These are phyloP conservation scores for Etheostoma spectabile DNA, from an alignment of 2,113 vertebrate species.

Conservation along the genomic window DNA sequence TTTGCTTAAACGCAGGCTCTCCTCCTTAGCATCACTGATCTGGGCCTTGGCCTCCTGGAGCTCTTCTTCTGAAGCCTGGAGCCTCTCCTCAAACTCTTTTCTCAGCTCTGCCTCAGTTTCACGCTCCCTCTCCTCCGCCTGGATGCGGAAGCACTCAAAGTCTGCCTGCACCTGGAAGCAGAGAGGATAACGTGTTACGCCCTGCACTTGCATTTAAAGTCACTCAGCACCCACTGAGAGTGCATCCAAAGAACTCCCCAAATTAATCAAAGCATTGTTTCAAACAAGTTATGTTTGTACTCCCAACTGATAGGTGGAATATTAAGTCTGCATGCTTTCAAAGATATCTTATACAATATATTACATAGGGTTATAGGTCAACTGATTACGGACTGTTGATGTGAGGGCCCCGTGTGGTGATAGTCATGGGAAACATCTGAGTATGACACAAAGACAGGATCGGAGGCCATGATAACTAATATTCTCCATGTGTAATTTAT, in stretches of 20 bases:
- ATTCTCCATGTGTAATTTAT: no score
- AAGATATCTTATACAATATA: no score
- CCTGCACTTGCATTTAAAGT: neutral
- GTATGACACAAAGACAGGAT: no score
- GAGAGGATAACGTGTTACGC: slow-evolving; percentile 3
- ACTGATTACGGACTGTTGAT: no score
- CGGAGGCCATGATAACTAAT: no score
- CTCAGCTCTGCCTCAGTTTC: slow-evolving; percentile 78
- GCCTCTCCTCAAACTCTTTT: slow-evolving; percentile 74
- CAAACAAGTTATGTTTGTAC: neutral
- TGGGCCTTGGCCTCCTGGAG: slow-evolving; percentile 74
- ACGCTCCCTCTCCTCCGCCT: slow-evolving; percentile 80
- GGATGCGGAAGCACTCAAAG: slow-evolving; percentile 78
- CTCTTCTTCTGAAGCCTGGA: slow-evolving; percentile 73
- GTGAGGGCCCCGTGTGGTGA: no score
- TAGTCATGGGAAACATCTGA: no score
- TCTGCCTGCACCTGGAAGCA: slow-evolving; percentile 77
- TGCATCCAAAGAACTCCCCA: neutral
- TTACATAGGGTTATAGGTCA: no score
- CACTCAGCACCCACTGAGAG: neutral
- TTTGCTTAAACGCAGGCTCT: slow-evolving; percentile 76
- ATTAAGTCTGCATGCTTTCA: no score
- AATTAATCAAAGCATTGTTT: neutral
- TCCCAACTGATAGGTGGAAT: neutral
- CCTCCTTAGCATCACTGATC: slow-evolving; percentile 74